phyloP scores from a whole-genome alignment of 2,113 vertebrate genomes.

The Tretioscincus oriximinensis region DNA sequence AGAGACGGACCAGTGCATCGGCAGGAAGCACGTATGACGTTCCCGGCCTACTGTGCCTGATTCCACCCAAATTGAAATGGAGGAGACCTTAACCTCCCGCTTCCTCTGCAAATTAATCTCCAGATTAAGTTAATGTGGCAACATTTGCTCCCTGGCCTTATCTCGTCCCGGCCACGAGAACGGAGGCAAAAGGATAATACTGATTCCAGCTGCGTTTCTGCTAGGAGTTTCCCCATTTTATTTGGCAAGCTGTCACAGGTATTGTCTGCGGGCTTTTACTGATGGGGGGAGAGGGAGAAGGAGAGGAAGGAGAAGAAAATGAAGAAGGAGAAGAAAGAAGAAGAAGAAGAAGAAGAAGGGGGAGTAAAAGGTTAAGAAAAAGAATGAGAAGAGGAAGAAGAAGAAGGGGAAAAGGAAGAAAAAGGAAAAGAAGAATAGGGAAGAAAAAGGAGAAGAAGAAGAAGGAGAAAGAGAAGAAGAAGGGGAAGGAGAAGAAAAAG shows the following conservation, averaged over 20 bases:
- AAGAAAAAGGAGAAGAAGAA: too few relatives aligned
- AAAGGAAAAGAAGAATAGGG: background rate
- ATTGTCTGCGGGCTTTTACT: background rate
- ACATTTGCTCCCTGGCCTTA: background rate
- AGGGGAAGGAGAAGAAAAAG: too few relatives aligned
- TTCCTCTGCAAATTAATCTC: background rate
- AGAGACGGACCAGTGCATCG: too few relatives aligned
- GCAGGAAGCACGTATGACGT: too few relatives aligned
- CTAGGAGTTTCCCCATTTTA: too few relatives aligned
- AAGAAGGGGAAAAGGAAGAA: too few relatives aligned
- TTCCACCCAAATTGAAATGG: conserved; percentile 9
- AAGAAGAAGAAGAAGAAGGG: too few relatives aligned
- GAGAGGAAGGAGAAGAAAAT: background rate
- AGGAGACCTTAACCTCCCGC: background rate
- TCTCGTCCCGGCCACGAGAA: background rate
- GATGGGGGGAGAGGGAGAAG: background rate
- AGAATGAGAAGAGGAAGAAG: background rate
- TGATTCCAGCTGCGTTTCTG: background rate
- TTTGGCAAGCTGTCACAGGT: background rate
- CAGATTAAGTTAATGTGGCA: conserved; percentile 1
- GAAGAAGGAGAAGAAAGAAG: too few relatives aligned
- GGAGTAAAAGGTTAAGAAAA: too few relatives aligned
- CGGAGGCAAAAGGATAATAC: background rate
- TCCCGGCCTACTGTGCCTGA: background rate
- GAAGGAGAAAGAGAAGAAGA: background rate